Base-by-base conservation (phyloP, 2,888 invertebrate genomes). In the Drosophila algonquin region DNA sequence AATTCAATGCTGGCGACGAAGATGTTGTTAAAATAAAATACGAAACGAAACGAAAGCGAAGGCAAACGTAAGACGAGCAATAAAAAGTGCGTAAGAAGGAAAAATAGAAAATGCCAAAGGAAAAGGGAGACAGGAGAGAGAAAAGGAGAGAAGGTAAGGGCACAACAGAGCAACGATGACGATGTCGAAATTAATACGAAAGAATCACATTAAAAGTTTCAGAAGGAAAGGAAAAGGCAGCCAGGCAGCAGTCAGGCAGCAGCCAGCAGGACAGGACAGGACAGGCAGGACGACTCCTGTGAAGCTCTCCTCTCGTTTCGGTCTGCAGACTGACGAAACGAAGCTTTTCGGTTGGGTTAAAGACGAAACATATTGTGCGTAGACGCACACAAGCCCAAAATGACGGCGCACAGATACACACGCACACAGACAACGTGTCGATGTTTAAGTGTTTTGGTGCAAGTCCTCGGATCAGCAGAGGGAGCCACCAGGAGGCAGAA, bases 361-460 rank as follows among this genome's bases (percentile, higher is more conserved):
- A 85, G 87, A 83, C 82, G 85, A 86, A 86, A 86, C 87, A 86
- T 86, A 86, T 86, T 86, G 85, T 87, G 85, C 85, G 85, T 86
- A 85, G 82, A 86, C 87, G 83, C 76, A 63, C 67, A 71, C 21
- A 60, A 80, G 76, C 76, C 71, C 75, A 72, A 82, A 58, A 75
- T 73, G 63, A 74, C 69, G 65, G 50, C 63, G 58, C 57, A 63
- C 52, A 72, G 30, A 71, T 60, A 71, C 24, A 63, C 9, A 53
- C 56, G 56, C 52, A 63, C 72, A 76, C 77, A 76, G 79, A 77
- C 83, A 83, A 86, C 81, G 83, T 83, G 81, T 85, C 85, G 83
- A 81, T 81, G 81, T 84, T 83, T 84, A 85, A 83, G 83, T 86
- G 84, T 84, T 86, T 85, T 76, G 81, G 72, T 62, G 60, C 68